A percentile compares a stretch with the other conserved stretches of the same genome.
phyloP scores from a whole-genome alignment of 2,888 invertebrate genomes.

The Tanytarsus gracilentus region DNA sequence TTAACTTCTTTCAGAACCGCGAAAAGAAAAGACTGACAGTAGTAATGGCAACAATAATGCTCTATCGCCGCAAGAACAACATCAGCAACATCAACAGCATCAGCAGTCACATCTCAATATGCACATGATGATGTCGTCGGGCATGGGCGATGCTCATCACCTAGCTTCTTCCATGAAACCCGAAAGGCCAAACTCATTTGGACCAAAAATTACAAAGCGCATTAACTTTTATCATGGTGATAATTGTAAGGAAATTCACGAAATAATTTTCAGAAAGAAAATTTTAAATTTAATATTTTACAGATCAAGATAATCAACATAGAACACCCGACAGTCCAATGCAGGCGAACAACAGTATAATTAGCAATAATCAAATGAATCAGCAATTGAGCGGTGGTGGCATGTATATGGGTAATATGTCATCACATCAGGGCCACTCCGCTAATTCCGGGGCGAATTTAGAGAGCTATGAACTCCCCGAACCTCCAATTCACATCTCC shows the following conservation, averaged over 20 bases:
- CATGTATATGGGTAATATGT: slow-evolving; percentile 11
- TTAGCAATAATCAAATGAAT: slow-evolving; percentile 30
- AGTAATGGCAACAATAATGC: slow-evolving; percentile 48
- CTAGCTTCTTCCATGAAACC: slow-evolving; percentile 50
- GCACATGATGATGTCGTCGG: slow-evolving; percentile 36
- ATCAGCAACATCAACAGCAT: slow-evolving; percentile 10
- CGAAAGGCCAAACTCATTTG: slow-evolving; percentile 71
- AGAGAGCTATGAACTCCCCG: slow-evolving; percentile 60
- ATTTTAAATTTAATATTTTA: background rate
- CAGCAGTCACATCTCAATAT: no score
- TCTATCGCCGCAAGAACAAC: slow-evolving; percentile 45
- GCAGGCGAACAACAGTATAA: slow-evolving; percentile 34
- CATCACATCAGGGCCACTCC: slow-evolving; percentile 33
- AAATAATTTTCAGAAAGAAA: background rate
- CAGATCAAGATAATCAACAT: slow-evolving; percentile 30
- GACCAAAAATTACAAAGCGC: slow-evolving; percentile 65
- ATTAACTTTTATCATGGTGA: slow-evolving; percentile 72
- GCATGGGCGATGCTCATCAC: slow-evolving; percentile 46
- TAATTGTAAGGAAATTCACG: slow-evolving; percentile 50
- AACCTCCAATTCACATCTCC: slow-evolving; percentile 83
- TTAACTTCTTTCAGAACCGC: slow-evolving; percentile 66
- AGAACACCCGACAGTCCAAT: slow-evolving; percentile 40
- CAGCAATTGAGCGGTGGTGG: slow-evolving; percentile 27
- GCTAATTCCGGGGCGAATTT: slow-evolving; percentile 31
- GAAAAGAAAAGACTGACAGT: slow-evolving; percentile 83